Evolutionary conservation across 2,888 invertebrate species (phyloP).

Genomic region (Himalopsyche japonica): DNA sequence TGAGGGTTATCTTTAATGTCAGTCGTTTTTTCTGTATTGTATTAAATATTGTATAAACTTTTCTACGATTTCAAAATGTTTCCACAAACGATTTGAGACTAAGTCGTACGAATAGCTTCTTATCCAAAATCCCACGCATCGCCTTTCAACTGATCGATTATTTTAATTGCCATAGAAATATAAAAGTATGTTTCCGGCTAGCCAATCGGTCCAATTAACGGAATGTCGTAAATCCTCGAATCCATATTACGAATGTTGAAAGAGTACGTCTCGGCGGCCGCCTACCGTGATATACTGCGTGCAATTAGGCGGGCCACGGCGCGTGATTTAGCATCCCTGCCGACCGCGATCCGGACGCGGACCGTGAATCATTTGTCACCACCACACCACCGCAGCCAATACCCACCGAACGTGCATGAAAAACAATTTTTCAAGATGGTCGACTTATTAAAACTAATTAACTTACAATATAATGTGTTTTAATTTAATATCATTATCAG

Average conservation of each 20-base stretch:
- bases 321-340: neutral
- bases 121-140: neutral
- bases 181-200: neutral
- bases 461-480: too few species aligned
- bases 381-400: neutral
- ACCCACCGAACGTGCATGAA: too few species aligned
- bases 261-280: neutral
- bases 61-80: too few species aligned
- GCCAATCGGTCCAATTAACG: neutral
- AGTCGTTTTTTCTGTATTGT: too few species aligned
- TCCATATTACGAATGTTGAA: neutral
- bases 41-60: too few species aligned
- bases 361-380: neutral
- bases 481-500: too few species aligned
- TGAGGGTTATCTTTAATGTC: too few species aligned
- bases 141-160: neutral
- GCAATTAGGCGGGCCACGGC: neutral
- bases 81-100: neutral
- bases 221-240: neutral
- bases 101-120: neutral
- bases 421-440: too few species aligned
- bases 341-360: neutral
- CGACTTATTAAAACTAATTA: too few species aligned
- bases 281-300: neutral
- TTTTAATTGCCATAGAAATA: neutral